phyloP scores from a whole-genome alignment of 92 coral and sea anemone genomes.

The Zoanthus sociatus region DNA sequence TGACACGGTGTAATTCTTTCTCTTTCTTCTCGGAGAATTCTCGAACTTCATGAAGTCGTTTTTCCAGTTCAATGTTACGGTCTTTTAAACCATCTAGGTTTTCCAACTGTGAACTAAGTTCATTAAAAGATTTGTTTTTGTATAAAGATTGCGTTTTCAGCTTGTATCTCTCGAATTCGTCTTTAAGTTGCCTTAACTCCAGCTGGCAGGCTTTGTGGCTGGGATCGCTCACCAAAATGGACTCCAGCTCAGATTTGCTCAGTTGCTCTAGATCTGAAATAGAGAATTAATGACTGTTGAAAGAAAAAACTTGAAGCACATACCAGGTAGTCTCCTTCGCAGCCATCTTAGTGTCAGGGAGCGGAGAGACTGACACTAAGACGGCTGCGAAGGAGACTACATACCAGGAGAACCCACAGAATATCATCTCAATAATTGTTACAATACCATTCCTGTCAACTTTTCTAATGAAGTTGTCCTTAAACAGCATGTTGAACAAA shows the following conservation, averaged over 20 bases:
- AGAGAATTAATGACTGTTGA: not conserved
- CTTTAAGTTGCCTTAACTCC: conserved; percentile 92
- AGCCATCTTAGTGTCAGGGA: no score
- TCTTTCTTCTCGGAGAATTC: conserved; percentile 64
- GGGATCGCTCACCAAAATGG: conserved; percentile 85
- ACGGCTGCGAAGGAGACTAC: no score
- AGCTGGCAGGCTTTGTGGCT: conserved; percentile 93
- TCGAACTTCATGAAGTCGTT: conserved; percentile 75
- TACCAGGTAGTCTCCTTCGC: no score
- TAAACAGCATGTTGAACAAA: no score
- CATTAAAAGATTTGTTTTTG: conserved; percentile 82
- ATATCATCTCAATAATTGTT: not conserved
- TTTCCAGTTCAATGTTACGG: conserved; percentile 71
- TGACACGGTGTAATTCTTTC: conserved; percentile 59
- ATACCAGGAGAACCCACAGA: not conserved
- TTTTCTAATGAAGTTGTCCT: no score
- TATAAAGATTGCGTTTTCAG: conserved; percentile 80
- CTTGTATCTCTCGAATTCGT: conserved; percentile 96
- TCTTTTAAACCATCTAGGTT: conserved; percentile 76
- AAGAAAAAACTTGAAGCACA: no score
- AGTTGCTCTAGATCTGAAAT: conserved; percentile 74
- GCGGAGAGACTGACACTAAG: no score
- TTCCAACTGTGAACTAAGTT: conserved; percentile 83
- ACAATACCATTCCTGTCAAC: not conserved
- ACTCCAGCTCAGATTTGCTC: conserved; percentile 95